Evolutionary conservation across 1,140 invertebrate genomes (phyloP).

Genomic region (Nasonia giraulti): DNA sequence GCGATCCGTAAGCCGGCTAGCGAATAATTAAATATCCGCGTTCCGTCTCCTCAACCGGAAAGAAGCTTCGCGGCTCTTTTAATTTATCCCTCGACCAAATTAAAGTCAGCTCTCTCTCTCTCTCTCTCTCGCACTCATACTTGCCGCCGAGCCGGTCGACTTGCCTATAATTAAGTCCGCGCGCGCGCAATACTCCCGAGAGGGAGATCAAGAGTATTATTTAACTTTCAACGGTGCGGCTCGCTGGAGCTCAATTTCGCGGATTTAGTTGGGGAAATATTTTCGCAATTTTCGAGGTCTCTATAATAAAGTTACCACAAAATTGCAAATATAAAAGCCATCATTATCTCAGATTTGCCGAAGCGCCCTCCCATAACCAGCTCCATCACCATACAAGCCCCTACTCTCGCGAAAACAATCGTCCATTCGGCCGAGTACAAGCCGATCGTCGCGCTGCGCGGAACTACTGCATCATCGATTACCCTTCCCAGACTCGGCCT

Average conservation of each 20-base stretch:
- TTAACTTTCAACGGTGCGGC: conserved; percentile 31
- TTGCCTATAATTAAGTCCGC: conserved; percentile 43
- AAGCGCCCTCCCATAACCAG: not conserved
- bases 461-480: conserved; percentile 27
- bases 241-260: conserved; percentile 12
- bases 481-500: not conserved
- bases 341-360: not conserved
- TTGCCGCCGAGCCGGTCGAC: conserved; percentile 48
- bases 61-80: conserved; percentile 57
- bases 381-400: not conserved
- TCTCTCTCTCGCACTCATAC: conserved; percentile 49
- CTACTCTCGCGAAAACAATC: not conserved
- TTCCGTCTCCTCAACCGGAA: conserved; percentile 28
- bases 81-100: conserved; percentile 61
- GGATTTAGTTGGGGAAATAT: conserved; percentile 18
- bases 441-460: not conserved
- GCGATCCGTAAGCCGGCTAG: conserved; percentile 52
- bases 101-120: conserved; percentile 57
- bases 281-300: not conserved
- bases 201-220: conserved; percentile 40
- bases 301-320: too few relatives aligned
- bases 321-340: not conserved
- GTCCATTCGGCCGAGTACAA: not conserved
- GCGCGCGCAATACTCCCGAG: conserved; percentile 14
- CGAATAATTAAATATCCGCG: conserved; percentile 61